Conservation (phyloP, 2,113 vertebrate genomes). For the Clarias batrachus region DNA sequence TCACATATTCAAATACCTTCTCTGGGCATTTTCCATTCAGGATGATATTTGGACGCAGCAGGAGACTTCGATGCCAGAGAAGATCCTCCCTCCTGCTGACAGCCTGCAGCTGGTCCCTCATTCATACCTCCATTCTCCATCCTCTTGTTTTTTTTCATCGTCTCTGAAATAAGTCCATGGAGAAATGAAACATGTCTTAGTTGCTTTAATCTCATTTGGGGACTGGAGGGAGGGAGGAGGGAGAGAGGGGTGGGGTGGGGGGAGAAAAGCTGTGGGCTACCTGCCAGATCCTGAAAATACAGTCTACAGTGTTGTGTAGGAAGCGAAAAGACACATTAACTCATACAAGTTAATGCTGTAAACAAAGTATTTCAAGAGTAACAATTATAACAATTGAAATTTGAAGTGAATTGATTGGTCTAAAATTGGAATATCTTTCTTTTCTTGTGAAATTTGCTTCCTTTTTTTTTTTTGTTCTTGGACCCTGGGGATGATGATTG, state of each 20-base stretch:
- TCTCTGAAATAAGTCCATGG: conserved; percentile 37
- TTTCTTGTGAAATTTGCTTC: not conserved
- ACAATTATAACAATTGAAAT: not conserved
- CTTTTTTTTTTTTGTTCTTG: not conserved
- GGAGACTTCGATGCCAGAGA: conserved; percentile 58
- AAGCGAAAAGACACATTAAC: not conserved
- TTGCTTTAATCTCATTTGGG: conserved; percentile 39
- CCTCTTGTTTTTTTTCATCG: conserved; percentile 59
- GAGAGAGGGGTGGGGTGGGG: not conserved
- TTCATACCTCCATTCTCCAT: conserved; percentile 72
- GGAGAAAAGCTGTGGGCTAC: not conserved
- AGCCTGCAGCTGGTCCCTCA: conserved; percentile 76
- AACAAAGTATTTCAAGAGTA: not conserved
- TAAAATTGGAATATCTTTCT: not conserved
- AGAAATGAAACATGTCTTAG: conserved; percentile 34
- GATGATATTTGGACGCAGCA: conserved; percentile 70
- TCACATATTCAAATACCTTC: conserved; percentile 38
- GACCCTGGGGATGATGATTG: not conserved
- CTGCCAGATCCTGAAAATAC: conserved; percentile 19
- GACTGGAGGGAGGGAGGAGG: not conserved
- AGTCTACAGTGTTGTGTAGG: not conserved
- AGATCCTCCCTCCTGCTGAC: conserved; percentile 58
- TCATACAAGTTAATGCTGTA: not conserved
- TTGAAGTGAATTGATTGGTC: not conserved
- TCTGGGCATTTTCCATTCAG: conserved; percentile 63